A percentile compares a stretch with the other conserved stretches of the same genome.
Conservation (phyloP, 2,797 vertebrate genomes). For the Selene dorsalis region DNA sequence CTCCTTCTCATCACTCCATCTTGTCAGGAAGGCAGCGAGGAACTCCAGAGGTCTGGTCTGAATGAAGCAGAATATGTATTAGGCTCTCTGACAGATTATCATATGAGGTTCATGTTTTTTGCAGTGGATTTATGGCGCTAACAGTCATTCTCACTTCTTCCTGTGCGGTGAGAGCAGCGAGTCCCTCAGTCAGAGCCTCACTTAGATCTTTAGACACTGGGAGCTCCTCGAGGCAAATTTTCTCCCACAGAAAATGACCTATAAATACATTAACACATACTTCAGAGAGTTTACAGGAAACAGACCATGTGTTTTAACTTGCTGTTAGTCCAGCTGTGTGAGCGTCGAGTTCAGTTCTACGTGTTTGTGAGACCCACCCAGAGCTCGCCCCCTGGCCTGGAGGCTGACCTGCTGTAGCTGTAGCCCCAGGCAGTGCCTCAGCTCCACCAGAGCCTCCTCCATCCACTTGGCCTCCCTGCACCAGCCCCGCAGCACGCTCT, state of each 20-base stretch:
- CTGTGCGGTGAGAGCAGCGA: slow-evolving; percentile 77
- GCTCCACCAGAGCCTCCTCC: slow-evolving; percentile 82
- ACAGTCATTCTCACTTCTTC: slow-evolving; percentile 68
- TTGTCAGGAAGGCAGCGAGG: slow-evolving; percentile 81
- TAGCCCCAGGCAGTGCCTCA: slow-evolving; percentile 76
- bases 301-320: neutral
- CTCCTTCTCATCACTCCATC: slow-evolving; percentile 55
- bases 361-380: slow-evolving; percentile 70
- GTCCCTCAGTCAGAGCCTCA: slow-evolving; percentile 78
- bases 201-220: slow-evolving; percentile 74
- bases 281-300: neutral
- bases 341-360: neutral
- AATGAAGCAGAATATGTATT: slow-evolving; percentile 24
- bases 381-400: slow-evolving; percentile 76
- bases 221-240: slow-evolving; percentile 72
- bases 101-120: neutral
- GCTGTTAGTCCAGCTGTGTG: neutral
- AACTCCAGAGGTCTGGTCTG: slow-evolving; percentile 86
- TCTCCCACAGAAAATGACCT: slow-evolving; percentile 87
- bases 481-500: slow-evolving; percentile 84
- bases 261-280: slow-evolving; percentile 13
- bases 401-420: slow-evolving; percentile 77
- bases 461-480: slow-evolving; percentile 82
- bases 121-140: neutral
- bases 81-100: neutral